Percentiles rank a stretch among this genome's conserved stretches.
Conservation (phyloP, 2,888 invertebrate genomes). For the Hypsopygia costalis region DNA sequence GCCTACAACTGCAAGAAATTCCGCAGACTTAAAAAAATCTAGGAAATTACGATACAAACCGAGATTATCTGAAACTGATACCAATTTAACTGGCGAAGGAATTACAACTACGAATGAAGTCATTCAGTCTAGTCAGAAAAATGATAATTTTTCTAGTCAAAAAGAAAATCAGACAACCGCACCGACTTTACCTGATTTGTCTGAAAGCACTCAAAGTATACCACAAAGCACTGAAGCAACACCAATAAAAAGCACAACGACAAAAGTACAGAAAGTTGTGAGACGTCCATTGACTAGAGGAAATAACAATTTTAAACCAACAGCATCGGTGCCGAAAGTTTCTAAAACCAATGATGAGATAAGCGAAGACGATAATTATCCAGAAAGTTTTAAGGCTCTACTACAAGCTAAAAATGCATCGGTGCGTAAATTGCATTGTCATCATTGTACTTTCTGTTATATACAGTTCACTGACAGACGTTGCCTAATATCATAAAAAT, state of each 20-base stretch:
- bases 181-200: slow-evolving; percentile 32
- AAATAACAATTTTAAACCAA: slow-evolving; percentile 39
- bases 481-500: slow-evolving; percentile 4
- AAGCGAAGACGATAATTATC: slow-evolving; percentile 83
- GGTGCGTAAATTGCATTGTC: slow-evolving; percentile 41
- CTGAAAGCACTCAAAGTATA: slow-evolving; percentile 28
- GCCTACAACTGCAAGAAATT: slow-evolving; percentile 49
- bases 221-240: slow-evolving; percentile 45
- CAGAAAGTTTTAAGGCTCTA: slow-evolving; percentile 83
- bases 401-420: slow-evolving; percentile 81
- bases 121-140: slow-evolving; percentile 61
- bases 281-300: slow-evolving; percentile 50
- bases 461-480: neutral
- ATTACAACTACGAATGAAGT: slow-evolving; percentile 46
- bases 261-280: slow-evolving; percentile 49
- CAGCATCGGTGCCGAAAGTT: slow-evolving; percentile 29
- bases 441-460: too few species aligned
- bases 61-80: slow-evolving; percentile 54
- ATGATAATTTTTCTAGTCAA: slow-evolving; percentile 57
- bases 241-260: slow-evolving; percentile 41
- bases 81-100: slow-evolving; percentile 64
- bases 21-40: slow-evolving; percentile 46
- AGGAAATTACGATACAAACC: slow-evolving; percentile 60
- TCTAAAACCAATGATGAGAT: slow-evolving; percentile 67
- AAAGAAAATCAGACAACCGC: slow-evolving; percentile 37